These are phyloP conservation scores for Blera fallax DNA, from an alignment of 2,888 invertebrate genomes.

Conservation along the genomic window DNA sequence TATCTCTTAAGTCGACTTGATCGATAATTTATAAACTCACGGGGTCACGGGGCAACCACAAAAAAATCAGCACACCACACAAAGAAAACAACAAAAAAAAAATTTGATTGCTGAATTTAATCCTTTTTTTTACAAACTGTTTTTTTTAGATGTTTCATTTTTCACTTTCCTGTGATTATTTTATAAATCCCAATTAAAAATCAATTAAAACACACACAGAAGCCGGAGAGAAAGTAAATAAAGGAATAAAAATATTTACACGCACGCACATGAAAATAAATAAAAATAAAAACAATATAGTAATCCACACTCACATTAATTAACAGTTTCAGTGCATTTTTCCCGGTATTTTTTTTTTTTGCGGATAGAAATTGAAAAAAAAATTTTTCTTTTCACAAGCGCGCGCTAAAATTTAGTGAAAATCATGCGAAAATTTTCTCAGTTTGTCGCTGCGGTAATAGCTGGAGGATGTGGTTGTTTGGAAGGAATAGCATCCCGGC, in stretches of 20 bases:
- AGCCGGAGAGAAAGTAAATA: conserved; percentile 52
- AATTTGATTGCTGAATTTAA: conserved; percentile 22
- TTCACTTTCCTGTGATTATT: conserved; percentile 47
- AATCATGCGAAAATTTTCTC: conserved; percentile 3
- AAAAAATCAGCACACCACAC: conserved; percentile 1
- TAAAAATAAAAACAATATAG: conserved; percentile 19
- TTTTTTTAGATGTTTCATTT: conserved; percentile 25
- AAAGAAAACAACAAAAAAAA: neutral
- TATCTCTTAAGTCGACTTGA: conserved; percentile 32
- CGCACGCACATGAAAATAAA: conserved; percentile 18
- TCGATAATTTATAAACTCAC: conserved; percentile 41
- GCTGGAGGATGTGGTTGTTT: conserved; percentile 41
- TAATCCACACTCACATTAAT: conserved; percentile 59
- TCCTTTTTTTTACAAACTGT: conserved; percentile 46
- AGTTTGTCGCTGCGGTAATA: conserved; percentile 1
- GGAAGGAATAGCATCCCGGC: conserved; percentile 9
- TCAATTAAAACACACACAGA: conserved; percentile 60
- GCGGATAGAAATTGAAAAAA: neutral
- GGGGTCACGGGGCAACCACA: conserved; percentile 16
- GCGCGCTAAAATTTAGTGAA: conserved; percentile 23
- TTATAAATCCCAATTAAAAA: conserved; percentile 57
- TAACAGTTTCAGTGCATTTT: conserved; percentile 48
- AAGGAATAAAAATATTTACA: conserved; percentile 47
- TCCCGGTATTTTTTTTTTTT: too few species aligned
- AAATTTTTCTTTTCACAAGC: neutral